Conservation (phyloP, 2,888 invertebrate species). For the Sinopyrophorus schimmeli region DNA sequence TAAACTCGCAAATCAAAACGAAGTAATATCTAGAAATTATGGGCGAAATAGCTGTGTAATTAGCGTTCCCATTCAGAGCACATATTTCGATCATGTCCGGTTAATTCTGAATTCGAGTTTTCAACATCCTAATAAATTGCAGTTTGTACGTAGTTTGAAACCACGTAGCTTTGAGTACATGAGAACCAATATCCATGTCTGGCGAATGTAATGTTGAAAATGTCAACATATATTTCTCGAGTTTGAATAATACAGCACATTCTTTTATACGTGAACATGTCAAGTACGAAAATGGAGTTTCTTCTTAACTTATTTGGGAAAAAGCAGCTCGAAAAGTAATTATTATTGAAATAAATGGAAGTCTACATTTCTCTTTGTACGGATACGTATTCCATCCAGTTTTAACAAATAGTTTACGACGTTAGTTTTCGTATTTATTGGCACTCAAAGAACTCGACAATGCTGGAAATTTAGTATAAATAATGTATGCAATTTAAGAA, state of each 20-base stretch:
- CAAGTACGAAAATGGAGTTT: conserved; percentile 19
- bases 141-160: conserved; percentile 43
- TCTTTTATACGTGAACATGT: conserved; percentile 22
- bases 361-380: too few relatives aligned
- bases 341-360: too few relatives aligned
- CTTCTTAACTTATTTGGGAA: conserved; percentile 1
- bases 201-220: conserved; percentile 23
- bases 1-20: conserved; percentile 18
- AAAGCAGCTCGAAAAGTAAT: too few relatives aligned
- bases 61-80: conserved; percentile 45
- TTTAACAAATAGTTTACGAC: too few relatives aligned
- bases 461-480: too few relatives aligned
- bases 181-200: conserved; percentile 30
- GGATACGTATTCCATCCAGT: too few relatives aligned
- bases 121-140: conserved; percentile 45
- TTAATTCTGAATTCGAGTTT: conserved; percentile 46
- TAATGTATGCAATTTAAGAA: too few relatives aligned
- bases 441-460: too few relatives aligned
- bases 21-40: conserved; percentile 28
- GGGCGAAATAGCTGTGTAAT: conserved; percentile 40
- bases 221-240: conserved; percentile 27
- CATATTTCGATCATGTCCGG: conserved; percentile 47
- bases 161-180: conserved; percentile 37
- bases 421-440: too few relatives aligned
- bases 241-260: conserved; percentile 27